A percentile compares a stretch with the other conserved stretches of the same genome.
Evolutionary conservation across 2,797 vertebrate species (phyloP).

Genomic region (Acipenser oxyrinchus): DNA sequence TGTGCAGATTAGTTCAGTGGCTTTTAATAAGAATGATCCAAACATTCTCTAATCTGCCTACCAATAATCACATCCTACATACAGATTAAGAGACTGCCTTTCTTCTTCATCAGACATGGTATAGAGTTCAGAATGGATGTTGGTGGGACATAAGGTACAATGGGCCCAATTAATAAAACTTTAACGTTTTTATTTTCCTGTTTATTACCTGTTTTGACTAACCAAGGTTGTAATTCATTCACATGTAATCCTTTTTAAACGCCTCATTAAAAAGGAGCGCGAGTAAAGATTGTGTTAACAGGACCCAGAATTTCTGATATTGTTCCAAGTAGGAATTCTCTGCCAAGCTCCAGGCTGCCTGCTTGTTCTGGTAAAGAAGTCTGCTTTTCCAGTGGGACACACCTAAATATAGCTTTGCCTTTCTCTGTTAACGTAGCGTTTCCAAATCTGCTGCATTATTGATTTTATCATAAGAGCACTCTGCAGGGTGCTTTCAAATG

Average conservation of each 20-base stretch:
- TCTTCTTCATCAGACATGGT: conserved; percentile 44
- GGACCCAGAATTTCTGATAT: no score
- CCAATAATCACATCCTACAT: conserved; percentile 32
- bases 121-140: conserved; percentile 21
- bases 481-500: conserved; percentile 31
- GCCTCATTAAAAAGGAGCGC: no score
- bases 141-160: no score
- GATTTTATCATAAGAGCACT: conserved; percentile 45
- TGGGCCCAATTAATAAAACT: no score
- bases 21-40: conserved; percentile 1
- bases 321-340: no score
- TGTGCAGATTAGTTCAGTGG: background rate
- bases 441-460: conserved; percentile 59
- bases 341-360: no score
- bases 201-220: no score
- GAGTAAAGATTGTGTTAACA: no score
- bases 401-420: background rate
- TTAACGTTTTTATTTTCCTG: no score
- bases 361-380: background rate
- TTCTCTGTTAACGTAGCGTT: conserved; percentile 19
- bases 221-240: no score
- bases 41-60: conserved; percentile 29
- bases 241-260: no score
- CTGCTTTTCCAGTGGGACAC: background rate
- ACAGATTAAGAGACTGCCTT: conserved; percentile 45